Evolutionary conservation across 2,113 vertebrate genomes (phyloP), one percentile per base, ranked within the genome.

Genomic region (Sander lucioperca): DNA sequence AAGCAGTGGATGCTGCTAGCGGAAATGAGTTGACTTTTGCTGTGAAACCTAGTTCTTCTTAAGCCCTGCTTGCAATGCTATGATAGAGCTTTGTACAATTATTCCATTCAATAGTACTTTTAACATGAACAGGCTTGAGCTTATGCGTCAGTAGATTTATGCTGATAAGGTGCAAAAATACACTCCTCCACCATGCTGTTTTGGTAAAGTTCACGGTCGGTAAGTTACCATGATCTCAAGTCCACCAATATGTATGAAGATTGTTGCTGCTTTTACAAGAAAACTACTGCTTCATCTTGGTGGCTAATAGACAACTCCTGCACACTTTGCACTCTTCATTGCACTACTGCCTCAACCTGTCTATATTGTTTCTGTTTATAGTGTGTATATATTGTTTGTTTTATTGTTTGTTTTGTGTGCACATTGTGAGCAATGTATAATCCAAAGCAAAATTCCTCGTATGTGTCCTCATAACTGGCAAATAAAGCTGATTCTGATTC

Each of bases 1-100:
- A 86, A 87, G 65, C 51, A 68, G 69, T 47, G 75, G 59, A 61
- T 39, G 64, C 58, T 57, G 68, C 69, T 18, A n/a, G 64, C 12
- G 9, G 66, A 72, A 50, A 73, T 61, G 30, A 73, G 67, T 75
- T 77, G 79, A 74, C 80, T 79, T 82, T 63, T 77, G 30, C 67
- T 79, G 43, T 70, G 11, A 70, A 61, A 70, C 62, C 53, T 25
- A 21, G 63, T 15, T 61, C 30, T 50, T 73, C 23, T 30, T 23
- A 45, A 54, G 21, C 16, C 23, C 16, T 33, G 9, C 9, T 57
- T 75, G 33, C 25, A 33, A 25, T 25, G 5, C n/a, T 53, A 27
- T 43, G 39, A 61, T 45, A 47, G 36, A 56, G 25, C 16, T 76
- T 79, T 45, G 36, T 56, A 19, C 9, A 33, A 30, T 63, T 79